Base-by-base conservation (phyloP, 2,888 invertebrate species). In the Pardosa pseudoannulata region DNA sequence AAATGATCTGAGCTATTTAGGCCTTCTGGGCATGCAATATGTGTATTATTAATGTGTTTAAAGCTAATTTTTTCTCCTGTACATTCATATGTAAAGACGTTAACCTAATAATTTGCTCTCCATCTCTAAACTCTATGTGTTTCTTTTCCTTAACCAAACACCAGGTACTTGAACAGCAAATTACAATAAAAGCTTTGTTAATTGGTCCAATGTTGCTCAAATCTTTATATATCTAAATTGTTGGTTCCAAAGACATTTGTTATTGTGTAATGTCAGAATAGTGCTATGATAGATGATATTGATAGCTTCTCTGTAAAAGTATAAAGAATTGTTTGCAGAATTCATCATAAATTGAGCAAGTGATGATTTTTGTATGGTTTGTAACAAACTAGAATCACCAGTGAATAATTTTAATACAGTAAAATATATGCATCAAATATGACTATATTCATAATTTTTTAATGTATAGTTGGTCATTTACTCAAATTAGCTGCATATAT, bases 11-110 rank as follows among this genome's bases (percentile, higher is more conserved):
- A 73, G 67, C 67, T 83, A 68, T 83, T 73, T 83, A 83, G 83
- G 68, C 67, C 76, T 73, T 83, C 68, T 83, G 78, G 78, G 83
- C 36, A 73, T 68, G 32, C 67, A 73, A 68, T 73, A 78, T 83
- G 65, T 82, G 76, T 83, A 73, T 72, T 68, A 71, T 36, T 75
- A 46, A 73, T 78, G 56, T 81, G 81, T 78, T 78, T 78, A 64
- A 70, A 73, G 56, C 23, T 29, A 65, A 41, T 71, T 73, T 83
- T 82, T 70, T 41, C 31, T 78, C 70, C 70, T 86, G 74, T 86
- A 79, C 70, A 86, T 86, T 79, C 36, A 46, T 68, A 68, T 74
- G 71, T 64, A 65, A 74, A n/a, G 46, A 86, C 73, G 79, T 79
- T 70, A 74, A 86, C 68, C 67, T 79, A 46, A 79, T 73, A 32